Conservation (phyloP, 2,797 vertebrate genomes). For the Thalassophryne amazonica region DNA sequence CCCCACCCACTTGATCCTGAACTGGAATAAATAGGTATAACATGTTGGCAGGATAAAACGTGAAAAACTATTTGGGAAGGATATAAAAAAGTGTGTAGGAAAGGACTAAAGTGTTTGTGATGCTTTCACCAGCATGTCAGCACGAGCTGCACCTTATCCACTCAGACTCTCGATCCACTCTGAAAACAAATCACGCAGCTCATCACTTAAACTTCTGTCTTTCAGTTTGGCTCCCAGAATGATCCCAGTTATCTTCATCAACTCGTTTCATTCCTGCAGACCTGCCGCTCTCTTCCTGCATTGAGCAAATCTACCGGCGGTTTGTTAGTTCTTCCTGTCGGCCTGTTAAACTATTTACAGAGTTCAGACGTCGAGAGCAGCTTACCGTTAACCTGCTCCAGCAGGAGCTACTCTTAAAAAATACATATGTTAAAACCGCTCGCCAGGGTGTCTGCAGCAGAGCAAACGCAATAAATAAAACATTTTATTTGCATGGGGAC, state of each 20-base stretch:
- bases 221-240: slow-evolving; percentile 33
- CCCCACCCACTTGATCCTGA: too few relatives aligned
- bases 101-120: too few relatives aligned
- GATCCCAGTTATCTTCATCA: slow-evolving; percentile 29
- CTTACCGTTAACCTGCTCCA: slow-evolving; percentile 1
- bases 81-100: too few relatives aligned
- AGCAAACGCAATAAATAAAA: slow-evolving; percentile 4
- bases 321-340: not conserved
- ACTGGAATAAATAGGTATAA: too few relatives aligned
- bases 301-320: not conserved
- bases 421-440: slow-evolving; percentile 1
- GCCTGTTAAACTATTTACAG: slow-evolving; percentile 20
- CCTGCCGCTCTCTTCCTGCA: not conserved
- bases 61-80: too few relatives aligned
- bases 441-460: not conserved
- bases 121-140: slow-evolving; percentile 10
- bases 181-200: slow-evolving; percentile 40
- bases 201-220: slow-evolving; percentile 14
- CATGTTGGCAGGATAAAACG: too few relatives aligned
- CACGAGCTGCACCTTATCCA: not conserved
- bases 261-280: slow-evolving; percentile 9
- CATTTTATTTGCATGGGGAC: not conserved
- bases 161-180: slow-evolving; percentile 8
- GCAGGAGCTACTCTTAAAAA: not conserved
- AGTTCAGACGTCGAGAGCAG: slow-evolving; percentile 6